Evolutionary conservation across 2,797 vertebrate species (phyloP).

Genomic region (Halcyon badia): DNA sequence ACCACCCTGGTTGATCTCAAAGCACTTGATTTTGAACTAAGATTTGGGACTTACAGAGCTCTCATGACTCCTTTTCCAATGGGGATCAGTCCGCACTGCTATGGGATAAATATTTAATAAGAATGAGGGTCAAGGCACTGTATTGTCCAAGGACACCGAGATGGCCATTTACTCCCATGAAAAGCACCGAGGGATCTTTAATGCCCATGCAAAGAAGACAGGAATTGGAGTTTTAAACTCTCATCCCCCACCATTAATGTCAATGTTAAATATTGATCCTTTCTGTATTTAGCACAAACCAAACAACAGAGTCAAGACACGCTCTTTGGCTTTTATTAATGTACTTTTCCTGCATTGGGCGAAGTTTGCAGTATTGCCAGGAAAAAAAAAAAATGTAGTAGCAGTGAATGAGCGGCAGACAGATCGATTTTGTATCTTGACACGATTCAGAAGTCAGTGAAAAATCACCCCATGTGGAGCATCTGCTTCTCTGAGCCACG

Average conservation of each 20-base stretch:
- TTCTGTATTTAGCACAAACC: slow-evolving; percentile 50
- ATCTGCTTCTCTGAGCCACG: not conserved
- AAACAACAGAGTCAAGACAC: slow-evolving; percentile 3
- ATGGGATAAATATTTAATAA: slow-evolving; percentile 51
- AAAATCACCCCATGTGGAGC: not conserved
- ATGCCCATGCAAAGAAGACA: slow-evolving; percentile 15
- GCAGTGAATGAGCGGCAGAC: not conserved
- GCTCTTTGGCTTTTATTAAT: slow-evolving; percentile 62
- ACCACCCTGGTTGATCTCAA: not conserved
- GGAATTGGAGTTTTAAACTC: slow-evolving; percentile 32
- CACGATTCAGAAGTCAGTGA: not conserved
- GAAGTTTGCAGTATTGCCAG: slow-evolving; percentile 14
- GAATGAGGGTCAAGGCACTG: slow-evolving; percentile 17
- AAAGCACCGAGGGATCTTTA: slow-evolving; percentile 41
- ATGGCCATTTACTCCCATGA: not conserved
- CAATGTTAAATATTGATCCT: slow-evolving; percentile 61
- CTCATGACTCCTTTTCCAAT: not conserved
- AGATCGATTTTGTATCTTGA: slow-evolving; percentile 50
- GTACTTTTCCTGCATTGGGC: not conserved
- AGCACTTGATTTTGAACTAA: not conserved
- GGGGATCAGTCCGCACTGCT: not conserved
- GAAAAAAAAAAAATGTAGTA: not conserved
- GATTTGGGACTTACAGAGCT: not conserved
- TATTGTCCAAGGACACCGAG: not conserved
- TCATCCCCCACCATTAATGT: slow-evolving; percentile 53